Evolutionary conservation across 2,113 vertebrate genomes (phyloP).

Genomic region (Clarias magur): DNA sequence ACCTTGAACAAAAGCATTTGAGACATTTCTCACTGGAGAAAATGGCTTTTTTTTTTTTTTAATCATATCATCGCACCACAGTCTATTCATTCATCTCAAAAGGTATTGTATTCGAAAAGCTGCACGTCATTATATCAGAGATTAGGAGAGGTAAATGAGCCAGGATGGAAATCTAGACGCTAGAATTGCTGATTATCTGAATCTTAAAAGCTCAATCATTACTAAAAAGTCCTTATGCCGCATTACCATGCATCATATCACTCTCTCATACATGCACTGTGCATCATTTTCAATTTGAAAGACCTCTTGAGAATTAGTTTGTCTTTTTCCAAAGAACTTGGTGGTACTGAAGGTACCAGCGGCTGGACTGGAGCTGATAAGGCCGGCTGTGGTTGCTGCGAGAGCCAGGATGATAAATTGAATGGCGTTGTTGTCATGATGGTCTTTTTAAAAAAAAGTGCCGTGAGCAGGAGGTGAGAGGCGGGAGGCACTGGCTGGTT

Average conservation of each 20-base stretch:
- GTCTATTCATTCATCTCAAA: neutral
- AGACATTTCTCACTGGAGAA: neutral
- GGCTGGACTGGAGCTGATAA: conserved; percentile 54
- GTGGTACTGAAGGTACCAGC: conserved; percentile 35
- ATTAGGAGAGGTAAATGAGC: conserved; percentile 21
- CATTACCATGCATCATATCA: conserved; percentile 29
- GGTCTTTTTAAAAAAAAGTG: conserved; percentile 41
- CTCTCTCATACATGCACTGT: conserved; percentile 1
- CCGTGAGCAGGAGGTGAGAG: conserved; percentile 41
- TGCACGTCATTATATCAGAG: neutral
- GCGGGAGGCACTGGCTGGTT: conserved; percentile 55
- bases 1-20: neutral
- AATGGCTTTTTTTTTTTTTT: neutral
- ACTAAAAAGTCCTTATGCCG: neutral
- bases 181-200: conserved; percentile 21
- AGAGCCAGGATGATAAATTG: conserved; percentile 50
- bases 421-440: conserved; percentile 32
- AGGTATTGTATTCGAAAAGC: neutral
- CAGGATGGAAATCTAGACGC: conserved; percentile 10
- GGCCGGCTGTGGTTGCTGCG: conserved; percentile 35
- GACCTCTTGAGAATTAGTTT: conserved; percentile 37
- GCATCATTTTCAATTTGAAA: conserved; percentile 43
- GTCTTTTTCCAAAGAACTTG: conserved; percentile 44
- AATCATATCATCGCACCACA: neutral
- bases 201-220: conserved; percentile 14